These are phyloP conservation scores for Tetragonula carbonaria DNA, from an alignment of 2,888 invertebrate species.

Conservation along the genomic window DNA sequence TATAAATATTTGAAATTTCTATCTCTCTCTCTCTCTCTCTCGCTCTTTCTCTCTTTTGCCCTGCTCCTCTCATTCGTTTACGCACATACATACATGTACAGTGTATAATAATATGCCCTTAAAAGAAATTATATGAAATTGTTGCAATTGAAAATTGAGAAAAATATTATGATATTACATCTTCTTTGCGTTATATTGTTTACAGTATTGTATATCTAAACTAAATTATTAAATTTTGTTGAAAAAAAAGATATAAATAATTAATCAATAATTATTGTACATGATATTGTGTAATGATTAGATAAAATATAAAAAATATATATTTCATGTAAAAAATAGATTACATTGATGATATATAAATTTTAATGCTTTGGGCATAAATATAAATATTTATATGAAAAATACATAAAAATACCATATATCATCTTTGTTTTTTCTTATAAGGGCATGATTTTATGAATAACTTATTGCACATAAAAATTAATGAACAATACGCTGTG, in stretches of 20 bases:
- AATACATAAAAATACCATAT: constrained; percentile 58
- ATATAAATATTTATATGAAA: constrained; percentile 62
- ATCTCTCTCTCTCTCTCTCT: not conserved
- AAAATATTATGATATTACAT: not conserved
- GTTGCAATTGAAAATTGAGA: constrained; percentile 13
- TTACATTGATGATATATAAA: constrained; percentile 31
- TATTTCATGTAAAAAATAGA: constrained; percentile 28
- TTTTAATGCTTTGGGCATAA: constrained; percentile 55
- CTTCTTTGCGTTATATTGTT: not conserved
- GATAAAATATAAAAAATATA: constrained; percentile 36
- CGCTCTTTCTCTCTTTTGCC: no score
- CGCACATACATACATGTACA: not conserved
- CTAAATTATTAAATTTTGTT: constrained; percentile 28
- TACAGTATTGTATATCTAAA: not conserved
- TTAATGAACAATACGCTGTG: constrained; percentile 75
- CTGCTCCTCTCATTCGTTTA: no score
- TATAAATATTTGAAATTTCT: constrained; percentile 55
- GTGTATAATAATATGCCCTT: constrained; percentile 59
- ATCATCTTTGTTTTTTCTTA: constrained; percentile 48
- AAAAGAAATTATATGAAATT: constrained; percentile 48
- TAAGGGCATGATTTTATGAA: constrained; percentile 62
- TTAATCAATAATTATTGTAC: constrained; percentile 1
- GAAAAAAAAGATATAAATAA: constrained; percentile 37
- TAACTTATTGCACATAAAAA: constrained; percentile 79
- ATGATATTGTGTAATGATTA: constrained; percentile 17